Percentiles rank a stretch among this genome's conserved stretches.
Conservation (phyloP, 2,888 invertebrate genomes). For the Cephus runcator region DNA sequence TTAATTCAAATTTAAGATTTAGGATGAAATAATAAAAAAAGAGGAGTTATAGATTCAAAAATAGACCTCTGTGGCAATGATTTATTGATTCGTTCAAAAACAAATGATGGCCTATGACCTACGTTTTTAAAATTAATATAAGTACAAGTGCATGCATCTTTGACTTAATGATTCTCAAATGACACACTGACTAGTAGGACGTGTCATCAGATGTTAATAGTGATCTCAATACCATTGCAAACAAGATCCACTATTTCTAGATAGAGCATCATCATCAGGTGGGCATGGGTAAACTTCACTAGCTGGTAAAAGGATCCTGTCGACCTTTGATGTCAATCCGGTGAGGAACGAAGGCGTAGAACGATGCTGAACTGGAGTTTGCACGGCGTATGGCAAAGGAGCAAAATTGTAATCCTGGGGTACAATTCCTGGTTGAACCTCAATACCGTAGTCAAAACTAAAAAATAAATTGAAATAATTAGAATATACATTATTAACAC, state of each 20-base stretch:
- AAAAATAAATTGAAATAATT: background rate
- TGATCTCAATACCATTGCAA: background rate
- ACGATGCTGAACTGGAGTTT: conserved; percentile 1
- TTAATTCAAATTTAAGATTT: background rate
- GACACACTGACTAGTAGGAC: background rate
- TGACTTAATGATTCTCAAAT: background rate
- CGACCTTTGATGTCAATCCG: conserved; percentile 33
- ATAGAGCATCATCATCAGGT: background rate
- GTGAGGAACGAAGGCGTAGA: conserved; percentile 13
- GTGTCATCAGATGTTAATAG: background rate
- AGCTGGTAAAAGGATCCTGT: conserved; percentile 38
- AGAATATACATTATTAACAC: background rate
- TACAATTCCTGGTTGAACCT: background rate
- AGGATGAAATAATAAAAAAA: background rate
- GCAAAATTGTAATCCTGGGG: background rate
- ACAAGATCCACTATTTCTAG: background rate
- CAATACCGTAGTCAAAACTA: background rate
- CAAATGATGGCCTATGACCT: background rate
- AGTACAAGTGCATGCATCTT: background rate
- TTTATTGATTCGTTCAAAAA: background rate
- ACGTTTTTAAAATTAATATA: background rate
- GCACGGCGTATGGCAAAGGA: conserved; percentile 7
- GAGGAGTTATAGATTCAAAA: background rate
- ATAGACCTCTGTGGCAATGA: background rate
- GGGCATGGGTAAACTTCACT: conserved; percentile 17